Conservation (phyloP, 1,140 invertebrate genomes). For the Metaphire vulgaris region DNA sequence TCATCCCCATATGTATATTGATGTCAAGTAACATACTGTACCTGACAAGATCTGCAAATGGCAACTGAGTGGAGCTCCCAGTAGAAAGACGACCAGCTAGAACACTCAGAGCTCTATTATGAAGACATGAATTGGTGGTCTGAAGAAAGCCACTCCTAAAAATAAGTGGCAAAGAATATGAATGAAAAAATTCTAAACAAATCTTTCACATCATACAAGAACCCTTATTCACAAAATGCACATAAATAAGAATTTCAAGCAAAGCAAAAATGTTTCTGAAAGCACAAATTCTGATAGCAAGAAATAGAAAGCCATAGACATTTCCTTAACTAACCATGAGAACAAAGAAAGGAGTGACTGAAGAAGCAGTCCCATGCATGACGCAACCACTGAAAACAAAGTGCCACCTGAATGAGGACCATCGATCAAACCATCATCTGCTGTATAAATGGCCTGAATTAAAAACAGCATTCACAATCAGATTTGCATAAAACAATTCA, state of each 20-base stretch:
- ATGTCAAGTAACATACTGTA: no score
- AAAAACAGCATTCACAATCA: no score
- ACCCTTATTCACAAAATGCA: not conserved
- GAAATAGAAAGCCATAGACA: no score
- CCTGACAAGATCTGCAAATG: not conserved
- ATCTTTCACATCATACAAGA: not conserved
- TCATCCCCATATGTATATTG: no score
- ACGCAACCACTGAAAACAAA: not conserved
- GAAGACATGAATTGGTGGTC: not conserved
- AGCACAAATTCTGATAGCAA: no score
- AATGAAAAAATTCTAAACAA: not conserved
- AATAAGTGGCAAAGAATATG: no score
- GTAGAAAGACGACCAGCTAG: not conserved
- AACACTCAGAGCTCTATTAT: not conserved
- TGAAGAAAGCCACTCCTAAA: not conserved
- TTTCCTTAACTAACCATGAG: not conserved
- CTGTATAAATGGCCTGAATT: not conserved
- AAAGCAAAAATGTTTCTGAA: no score
- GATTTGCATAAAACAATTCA: no score
- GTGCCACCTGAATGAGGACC: not conserved
- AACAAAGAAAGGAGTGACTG: not conserved
- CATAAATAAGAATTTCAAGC: no score
- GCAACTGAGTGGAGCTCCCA: not conserved
- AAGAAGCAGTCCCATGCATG: not conserved
- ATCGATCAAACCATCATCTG: not conserved